phyloP scores from a whole-genome alignment of 2,113 vertebrate species.

The Copsychus sechellarum region DNA sequence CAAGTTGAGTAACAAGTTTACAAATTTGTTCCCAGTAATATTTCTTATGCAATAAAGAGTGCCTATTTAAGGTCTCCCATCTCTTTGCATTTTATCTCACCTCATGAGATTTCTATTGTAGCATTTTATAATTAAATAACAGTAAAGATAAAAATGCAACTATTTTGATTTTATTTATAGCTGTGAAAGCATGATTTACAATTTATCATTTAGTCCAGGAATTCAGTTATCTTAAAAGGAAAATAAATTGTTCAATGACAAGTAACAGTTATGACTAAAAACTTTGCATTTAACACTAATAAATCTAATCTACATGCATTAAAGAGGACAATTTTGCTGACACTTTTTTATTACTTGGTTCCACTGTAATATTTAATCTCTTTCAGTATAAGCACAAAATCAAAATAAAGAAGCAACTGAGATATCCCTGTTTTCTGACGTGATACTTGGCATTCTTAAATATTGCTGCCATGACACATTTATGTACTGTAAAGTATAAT shows the following conservation, averaged over 20 bases:
- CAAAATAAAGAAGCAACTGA: not conserved
- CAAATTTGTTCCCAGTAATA: not conserved
- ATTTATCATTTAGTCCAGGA: not conserved
- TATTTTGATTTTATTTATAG: not conserved
- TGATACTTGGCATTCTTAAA: not conserved
- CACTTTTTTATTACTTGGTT: not conserved
- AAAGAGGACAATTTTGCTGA: not conserved
- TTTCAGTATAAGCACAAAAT: not conserved
- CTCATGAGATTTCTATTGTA: not conserved
- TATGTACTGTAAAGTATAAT: not conserved
- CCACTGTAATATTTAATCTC: not conserved
- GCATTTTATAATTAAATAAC: not conserved
- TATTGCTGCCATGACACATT: not conserved
- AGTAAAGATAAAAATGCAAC: not conserved
- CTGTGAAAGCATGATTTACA: not conserved
- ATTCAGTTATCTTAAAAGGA: slow-evolving; percentile 30
- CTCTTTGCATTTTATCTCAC: not conserved
- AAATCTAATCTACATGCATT: slow-evolving; percentile 11
- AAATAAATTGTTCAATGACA: slow-evolving; percentile 16
- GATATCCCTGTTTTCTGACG: not conserved
- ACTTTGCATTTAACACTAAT: not conserved
- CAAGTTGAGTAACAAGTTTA: not conserved
- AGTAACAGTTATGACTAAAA: not conserved
- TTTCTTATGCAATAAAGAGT: not conserved
- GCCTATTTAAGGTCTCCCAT: not conserved